phyloP scores from a whole-genome alignment of 2,888 invertebrate genomes.

The Drosophila anomelani region DNA sequence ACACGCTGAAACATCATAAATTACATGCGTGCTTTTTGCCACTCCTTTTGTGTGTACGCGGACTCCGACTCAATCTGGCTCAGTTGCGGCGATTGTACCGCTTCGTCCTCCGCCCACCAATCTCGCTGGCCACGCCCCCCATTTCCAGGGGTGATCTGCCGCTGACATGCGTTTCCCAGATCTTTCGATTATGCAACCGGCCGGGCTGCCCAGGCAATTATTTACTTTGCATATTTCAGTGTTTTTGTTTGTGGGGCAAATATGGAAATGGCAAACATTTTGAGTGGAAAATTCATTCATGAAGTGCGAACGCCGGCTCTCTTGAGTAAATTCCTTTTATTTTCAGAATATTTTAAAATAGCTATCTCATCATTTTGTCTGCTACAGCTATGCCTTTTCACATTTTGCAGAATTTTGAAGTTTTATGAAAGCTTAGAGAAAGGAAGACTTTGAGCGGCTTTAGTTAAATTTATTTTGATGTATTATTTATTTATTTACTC shows the following conservation, averaged over 20 bases:
- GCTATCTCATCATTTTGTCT: not conserved
- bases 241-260: conserved; percentile 47
- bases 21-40: conserved; percentile 78
- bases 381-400: not conserved
- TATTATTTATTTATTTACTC: not conserved
- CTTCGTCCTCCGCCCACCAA: not conserved
- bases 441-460: not conserved
- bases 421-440: not conserved
- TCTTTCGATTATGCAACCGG: conserved; percentile 33
- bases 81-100: conserved; percentile 22
- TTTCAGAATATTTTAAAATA: not conserved
- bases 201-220: conserved; percentile 17
- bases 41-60: conserved; percentile 74
- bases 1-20: conserved; percentile 80
- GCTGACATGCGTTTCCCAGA: conserved; percentile 38
- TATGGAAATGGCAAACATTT: conserved; percentile 58
- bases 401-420: too few species aligned
- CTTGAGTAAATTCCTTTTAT: conserved; percentile 13
- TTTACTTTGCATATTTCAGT: conserved; percentile 33
- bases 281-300: conserved; percentile 67
- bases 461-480: not conserved
- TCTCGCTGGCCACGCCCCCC: conserved; percentile 5
- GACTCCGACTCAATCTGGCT: conserved; percentile 68
- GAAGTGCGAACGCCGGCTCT: conserved; percentile 51
- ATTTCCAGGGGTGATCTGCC: conserved; percentile 1